Conservation (phyloP, 2,888 invertebrate genomes). For the Agrilus mali region DNA sequence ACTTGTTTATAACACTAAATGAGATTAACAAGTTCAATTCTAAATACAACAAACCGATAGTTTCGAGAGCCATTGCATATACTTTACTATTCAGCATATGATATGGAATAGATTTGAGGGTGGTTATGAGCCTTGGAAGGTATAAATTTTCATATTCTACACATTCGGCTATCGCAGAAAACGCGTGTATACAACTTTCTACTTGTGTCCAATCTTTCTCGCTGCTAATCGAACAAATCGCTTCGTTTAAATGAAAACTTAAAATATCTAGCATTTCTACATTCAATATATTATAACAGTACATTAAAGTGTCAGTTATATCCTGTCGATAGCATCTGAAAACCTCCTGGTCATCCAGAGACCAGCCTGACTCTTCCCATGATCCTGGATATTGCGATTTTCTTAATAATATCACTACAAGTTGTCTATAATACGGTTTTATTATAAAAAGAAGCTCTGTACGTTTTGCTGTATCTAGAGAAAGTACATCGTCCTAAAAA, state of each 20-base stretch:
- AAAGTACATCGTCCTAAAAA: constrained; percentile 49
- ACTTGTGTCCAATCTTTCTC: constrained; percentile 40
- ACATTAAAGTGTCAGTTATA: constrained; percentile 43
- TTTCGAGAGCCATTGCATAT: constrained; percentile 61
- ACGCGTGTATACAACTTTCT: constrained; percentile 55
- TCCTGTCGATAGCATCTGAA: constrained; percentile 53
- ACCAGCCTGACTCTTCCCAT: constrained; percentile 37
- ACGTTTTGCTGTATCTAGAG: constrained; percentile 35
- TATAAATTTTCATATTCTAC: constrained; percentile 43
- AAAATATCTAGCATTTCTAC: constrained; percentile 60
- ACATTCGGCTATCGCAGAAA: constrained; percentile 50
- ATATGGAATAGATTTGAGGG: constrained; percentile 50
- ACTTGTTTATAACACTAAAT: too few relatives aligned
- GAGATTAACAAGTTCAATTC: background rate
- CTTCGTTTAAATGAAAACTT: constrained; percentile 47
- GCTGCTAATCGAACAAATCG: constrained; percentile 26
- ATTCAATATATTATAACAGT: constrained; percentile 74
- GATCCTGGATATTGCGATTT: constrained; percentile 64
- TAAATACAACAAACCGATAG: constrained; percentile 43
- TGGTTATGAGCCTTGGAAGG: constrained; percentile 45
- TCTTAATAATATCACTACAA: constrained; percentile 61
- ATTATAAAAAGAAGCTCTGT: constrained; percentile 43
- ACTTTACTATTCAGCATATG: constrained; percentile 46
- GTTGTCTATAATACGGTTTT: constrained; percentile 65
- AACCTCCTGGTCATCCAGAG: constrained; percentile 70